Evolutionary conservation across 2,888 invertebrate species (phyloP).

Genomic region (Prosopocoilus inquinatus): DNA sequence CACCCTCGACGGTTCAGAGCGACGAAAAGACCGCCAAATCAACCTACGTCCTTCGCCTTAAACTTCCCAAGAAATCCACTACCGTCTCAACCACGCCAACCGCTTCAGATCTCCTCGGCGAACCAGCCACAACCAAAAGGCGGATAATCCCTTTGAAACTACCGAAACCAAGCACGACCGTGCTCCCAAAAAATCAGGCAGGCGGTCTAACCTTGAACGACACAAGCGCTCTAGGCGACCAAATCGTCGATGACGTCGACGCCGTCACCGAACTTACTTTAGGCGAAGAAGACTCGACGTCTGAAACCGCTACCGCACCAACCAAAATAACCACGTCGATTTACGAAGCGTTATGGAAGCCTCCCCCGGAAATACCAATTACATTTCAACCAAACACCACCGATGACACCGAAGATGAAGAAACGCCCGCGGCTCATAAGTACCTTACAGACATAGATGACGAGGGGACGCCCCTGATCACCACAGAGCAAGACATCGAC

Average conservation of each 20-base stretch:
- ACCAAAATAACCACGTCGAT: not conserved
- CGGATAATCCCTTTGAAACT: not conserved
- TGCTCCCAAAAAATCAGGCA: too few species aligned
- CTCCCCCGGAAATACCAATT: not conserved
- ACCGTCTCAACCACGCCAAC: not conserved
- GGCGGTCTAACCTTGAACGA: too few species aligned
- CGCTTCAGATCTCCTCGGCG: not conserved
- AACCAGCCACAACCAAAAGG: not conserved
- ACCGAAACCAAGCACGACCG: not conserved
- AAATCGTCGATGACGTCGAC: too few species aligned
- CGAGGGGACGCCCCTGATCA: not conserved
- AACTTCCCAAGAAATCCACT: not conserved
- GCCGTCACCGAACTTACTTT: not conserved
- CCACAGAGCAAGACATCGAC: slow-evolving; percentile 7
- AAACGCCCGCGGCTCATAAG: not conserved
- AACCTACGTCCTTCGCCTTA: not conserved
- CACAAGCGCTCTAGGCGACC: too few species aligned
- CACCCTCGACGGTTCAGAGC: not conserved
- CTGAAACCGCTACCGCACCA: not conserved
- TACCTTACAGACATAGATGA: not conserved
- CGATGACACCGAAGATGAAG: slow-evolving; percentile 11
- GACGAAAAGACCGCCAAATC: not conserved
- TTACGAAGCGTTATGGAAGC: not conserved
- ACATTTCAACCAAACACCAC: not conserved
- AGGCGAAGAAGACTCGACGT: not conserved